Percentiles rank a stretch among this genome's conserved stretches.
Conservation (phyloP, 2,888 invertebrate genomes). For the Chrysina gloriosa region DNA sequence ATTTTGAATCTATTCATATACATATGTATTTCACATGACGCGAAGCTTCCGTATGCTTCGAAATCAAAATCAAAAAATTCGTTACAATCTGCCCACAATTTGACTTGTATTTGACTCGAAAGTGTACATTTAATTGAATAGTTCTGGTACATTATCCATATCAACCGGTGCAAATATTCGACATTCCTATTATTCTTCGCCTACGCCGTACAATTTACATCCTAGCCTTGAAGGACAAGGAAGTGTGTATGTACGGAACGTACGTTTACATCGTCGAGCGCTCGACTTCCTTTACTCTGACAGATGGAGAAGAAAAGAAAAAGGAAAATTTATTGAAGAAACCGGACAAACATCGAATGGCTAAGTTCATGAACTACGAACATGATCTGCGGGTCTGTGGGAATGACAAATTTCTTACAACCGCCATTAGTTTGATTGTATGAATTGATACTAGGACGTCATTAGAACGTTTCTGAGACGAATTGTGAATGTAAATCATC, state of each 20-base stretch:
- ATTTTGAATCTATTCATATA: no score
- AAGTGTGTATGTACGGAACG: conserved; percentile 11
- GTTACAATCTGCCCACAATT: no score
- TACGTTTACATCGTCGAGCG: not conserved
- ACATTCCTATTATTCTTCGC: not conserved
- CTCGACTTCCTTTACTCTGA: conserved; percentile 9
- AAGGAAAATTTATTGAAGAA: conserved; percentile 13
- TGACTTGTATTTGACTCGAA: no score
- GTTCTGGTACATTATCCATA: not conserved
- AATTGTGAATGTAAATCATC: conserved; percentile 12
- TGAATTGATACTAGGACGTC: conserved; percentile 7
- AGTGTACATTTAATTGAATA: no score
- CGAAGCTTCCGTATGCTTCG: no score
- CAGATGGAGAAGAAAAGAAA: not conserved
- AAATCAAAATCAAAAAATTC: no score
- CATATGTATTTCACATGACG: no score
- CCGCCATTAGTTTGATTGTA: conserved; percentile 12
- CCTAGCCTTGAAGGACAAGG: conserved; percentile 24
- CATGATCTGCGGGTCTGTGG: conserved; percentile 10
- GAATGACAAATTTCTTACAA: conserved; percentile 19
- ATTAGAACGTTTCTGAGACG: not conserved
- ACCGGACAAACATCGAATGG: conserved; percentile 2
- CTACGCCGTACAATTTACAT: conserved; percentile 17
- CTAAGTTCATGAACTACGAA: conserved; percentile 23
- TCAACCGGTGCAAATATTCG: not conserved